Evolutionary conservation across 2,113 vertebrate genomes (phyloP), one percentile per base, ranked within the genome.

Genomic region (Eidolon helvum): DNA sequence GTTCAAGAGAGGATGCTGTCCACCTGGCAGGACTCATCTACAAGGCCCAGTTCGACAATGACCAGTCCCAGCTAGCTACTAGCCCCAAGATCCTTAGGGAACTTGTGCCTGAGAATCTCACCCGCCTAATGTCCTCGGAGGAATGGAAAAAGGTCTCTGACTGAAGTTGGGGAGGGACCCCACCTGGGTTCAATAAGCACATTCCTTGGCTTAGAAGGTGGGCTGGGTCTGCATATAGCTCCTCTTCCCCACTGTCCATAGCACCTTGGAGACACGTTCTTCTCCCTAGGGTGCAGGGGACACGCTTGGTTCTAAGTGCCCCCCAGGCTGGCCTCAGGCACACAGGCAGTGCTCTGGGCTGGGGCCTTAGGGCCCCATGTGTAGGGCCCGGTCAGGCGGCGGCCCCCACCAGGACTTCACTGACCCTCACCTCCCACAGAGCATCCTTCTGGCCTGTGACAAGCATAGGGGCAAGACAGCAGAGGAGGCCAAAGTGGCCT

Each of bases 121-220:
- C 99, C 14, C 99, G 99, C 97, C 98, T 98, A 65, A 95, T 98
- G 98, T 98, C 99, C 57, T 96, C 98, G 0, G 99, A 99, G 4
- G 99, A 99, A 10, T 99, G 99, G 99, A 99, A 98, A 97, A 99
- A 99, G 99, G 99, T 99, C 95, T 33, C 30, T 35, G 33, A 2
- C 0, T 0, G 21, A 14, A 21, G 4, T 24, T 40, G 38, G 74
- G 72, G 26, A 43, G 48, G 65, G 35, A 0, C 43, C 66, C 50
- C 4, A 55, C 72, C 61, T 10, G 21, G 50, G 68, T 15, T 3
- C 1, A 10, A 15, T 4, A 57, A 79, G 50, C 83, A 19, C 15
- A 4, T 3, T 19, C 68, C 30, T 15, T 28, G 69, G 19, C 14
- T 1, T 19, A 50, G 89, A 28, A 24, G 21, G 33, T 1, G 22